These are phyloP conservation scores for Stegodyphus dumicola DNA, from an alignment of 1,140 invertebrate species.

Conservation along the genomic window DNA sequence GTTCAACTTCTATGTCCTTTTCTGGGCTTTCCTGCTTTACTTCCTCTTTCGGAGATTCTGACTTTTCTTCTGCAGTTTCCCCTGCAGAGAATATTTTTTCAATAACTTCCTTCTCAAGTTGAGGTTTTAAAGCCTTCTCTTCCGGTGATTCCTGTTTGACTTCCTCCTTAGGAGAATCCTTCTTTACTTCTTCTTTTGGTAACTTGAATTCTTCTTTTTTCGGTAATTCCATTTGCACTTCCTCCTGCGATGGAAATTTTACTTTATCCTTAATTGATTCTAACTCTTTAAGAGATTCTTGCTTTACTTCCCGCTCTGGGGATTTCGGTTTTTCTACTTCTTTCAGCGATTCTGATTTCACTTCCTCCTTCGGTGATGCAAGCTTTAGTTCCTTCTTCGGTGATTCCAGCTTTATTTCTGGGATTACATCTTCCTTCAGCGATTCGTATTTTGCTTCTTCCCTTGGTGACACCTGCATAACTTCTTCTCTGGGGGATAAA, in stretches of 20 bases:
- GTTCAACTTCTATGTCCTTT: neutral
- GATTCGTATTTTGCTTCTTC: neutral
- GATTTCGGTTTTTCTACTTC: no score
- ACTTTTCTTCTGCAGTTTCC: neutral
- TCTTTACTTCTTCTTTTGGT: neutral
- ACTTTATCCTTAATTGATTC: no score
- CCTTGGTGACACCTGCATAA: slow-evolving; percentile 73
- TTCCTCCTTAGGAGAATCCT: neutral
- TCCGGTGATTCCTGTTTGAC: no score
- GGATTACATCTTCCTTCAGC: neutral
- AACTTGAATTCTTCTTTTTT: neutral
- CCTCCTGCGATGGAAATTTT: no score
- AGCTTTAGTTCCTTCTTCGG: slow-evolving; percentile 76
- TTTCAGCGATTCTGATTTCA: no score
- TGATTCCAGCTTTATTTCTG: no score
- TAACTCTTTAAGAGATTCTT: no score
- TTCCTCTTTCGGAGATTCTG: neutral
- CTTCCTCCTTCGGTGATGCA: no score
- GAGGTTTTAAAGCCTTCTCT: no score
- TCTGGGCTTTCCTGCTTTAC: neutral
- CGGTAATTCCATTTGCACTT: neutral
- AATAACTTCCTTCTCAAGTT: no score
- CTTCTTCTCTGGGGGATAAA: slow-evolving; percentile 69
- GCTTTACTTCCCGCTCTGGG: no score
- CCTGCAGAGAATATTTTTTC: no score